phyloP scores from a whole-genome alignment of 1,140 invertebrate genomes.

The Tachypleus tridentatus region DNA sequence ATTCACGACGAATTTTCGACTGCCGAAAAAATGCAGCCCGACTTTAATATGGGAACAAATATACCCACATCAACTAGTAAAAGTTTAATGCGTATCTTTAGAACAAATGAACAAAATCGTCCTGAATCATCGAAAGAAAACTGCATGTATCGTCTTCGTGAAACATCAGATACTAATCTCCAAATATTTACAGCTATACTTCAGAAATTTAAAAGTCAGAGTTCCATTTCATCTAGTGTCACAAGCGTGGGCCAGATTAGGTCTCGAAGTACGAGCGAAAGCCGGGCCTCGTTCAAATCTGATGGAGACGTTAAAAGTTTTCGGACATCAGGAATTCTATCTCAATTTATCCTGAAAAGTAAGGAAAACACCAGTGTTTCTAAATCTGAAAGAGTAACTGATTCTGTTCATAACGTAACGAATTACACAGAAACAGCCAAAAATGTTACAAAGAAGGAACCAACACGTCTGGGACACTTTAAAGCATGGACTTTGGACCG shows the following conservation, averaged over 20 bases:
- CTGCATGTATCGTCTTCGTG: neutral
- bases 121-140: neutral
- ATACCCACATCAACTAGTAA: neutral
- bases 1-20: slow-evolving; percentile 37
- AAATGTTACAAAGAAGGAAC: neutral
- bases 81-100: neutral
- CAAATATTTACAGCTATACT: neutral
- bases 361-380: neutral
- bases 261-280: neutral
- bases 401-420: neutral
- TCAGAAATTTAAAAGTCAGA: neutral
- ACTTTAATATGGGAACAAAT: neutral
- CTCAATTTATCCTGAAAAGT: neutral
- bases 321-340: neutral
- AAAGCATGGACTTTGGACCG: slow-evolving; percentile 23
- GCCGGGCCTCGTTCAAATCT: neutral
- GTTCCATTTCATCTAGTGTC: neutral
- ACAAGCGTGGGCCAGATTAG: neutral
- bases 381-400: neutral
- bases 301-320: neutral
- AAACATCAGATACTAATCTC: neutral
- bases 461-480: slow-evolving; percentile 13
- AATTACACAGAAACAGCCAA: neutral
- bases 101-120: neutral
- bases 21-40: neutral